phyloP scores from a whole-genome alignment of 2,113 vertebrate species.

The Cochlearius cochlearius region DNA sequence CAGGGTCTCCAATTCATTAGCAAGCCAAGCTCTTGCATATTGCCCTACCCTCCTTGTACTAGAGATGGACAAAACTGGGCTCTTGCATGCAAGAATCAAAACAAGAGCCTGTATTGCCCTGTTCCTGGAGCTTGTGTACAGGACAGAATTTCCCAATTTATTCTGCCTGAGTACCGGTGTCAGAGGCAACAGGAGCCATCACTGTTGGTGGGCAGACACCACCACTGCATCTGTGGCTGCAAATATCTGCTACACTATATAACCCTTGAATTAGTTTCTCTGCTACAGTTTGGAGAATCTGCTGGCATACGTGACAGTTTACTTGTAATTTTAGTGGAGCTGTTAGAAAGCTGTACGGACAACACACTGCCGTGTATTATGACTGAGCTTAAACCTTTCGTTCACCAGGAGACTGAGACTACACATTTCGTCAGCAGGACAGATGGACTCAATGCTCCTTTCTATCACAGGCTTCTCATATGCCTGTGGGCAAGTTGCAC shows the following conservation, averaged over 20 bases:
- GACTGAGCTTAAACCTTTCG: neutral
- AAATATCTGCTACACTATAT: neutral
- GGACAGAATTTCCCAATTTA: neutral
- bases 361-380: neutral
- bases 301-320: neutral
- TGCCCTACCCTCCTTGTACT: neutral
- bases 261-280: neutral
- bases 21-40: neutral
- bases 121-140: neutral
- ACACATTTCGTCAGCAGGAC: neutral
- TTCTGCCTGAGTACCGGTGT: neutral
- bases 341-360: neutral
- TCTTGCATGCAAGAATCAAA: neutral
- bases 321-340: too few species aligned
- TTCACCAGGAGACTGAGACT: neutral
- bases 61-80: neutral
- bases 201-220: neutral
- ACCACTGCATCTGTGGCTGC: neutral
- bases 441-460: neutral
- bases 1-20: neutral
- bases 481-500: constrained; percentile 25
- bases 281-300: neutral
- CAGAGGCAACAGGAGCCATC: neutral
- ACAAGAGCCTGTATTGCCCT: neutral
- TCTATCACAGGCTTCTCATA: neutral